Percentiles rank a stretch among this genome's conserved stretches.
Evolutionary conservation across 2,888 invertebrate species (phyloP).

Genomic region (Hedya salicella): DNA sequence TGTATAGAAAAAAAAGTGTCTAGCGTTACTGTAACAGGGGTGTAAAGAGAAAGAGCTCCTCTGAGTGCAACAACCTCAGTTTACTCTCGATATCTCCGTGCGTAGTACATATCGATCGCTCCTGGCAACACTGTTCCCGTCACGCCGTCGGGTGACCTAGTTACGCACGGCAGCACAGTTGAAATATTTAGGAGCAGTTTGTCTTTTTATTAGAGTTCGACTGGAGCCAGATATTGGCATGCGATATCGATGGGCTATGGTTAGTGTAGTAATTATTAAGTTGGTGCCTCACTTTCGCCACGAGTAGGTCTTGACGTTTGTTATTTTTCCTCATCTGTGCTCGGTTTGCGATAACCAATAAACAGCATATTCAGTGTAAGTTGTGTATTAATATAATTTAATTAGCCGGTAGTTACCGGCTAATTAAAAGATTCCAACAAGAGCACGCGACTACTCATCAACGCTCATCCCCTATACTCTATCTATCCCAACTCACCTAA

Average conservation of each 20-base stretch:
- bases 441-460: no score
- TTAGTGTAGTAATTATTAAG: no score
- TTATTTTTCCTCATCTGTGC: no score
- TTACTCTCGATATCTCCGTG: slow-evolving; percentile 58
- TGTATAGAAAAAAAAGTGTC: neutral
- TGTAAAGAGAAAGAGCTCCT: slow-evolving; percentile 27
- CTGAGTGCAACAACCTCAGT: slow-evolving; percentile 55
- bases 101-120: slow-evolving; percentile 67
- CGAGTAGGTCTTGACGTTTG: no score
- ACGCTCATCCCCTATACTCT: no score
- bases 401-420: no score
- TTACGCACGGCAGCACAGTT: slow-evolving; percentile 56
- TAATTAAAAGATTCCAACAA: no score
- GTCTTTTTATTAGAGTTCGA: slow-evolving; percentile 33
- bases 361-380: no score
- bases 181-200: slow-evolving; percentile 38
- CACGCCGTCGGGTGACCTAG: slow-evolving; percentile 61
- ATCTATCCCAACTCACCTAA: no score
- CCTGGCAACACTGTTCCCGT: slow-evolving; percentile 54
- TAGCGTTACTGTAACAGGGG: slow-evolving; percentile 38
- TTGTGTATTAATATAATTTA: no score
- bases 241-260: slow-evolving; percentile 12
- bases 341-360: no score
- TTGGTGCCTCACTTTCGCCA: no score
- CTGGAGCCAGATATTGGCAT: slow-evolving; percentile 34